phyloP scores from a whole-genome alignment of 2,797 vertebrate species.

The Bufotes viridis region DNA sequence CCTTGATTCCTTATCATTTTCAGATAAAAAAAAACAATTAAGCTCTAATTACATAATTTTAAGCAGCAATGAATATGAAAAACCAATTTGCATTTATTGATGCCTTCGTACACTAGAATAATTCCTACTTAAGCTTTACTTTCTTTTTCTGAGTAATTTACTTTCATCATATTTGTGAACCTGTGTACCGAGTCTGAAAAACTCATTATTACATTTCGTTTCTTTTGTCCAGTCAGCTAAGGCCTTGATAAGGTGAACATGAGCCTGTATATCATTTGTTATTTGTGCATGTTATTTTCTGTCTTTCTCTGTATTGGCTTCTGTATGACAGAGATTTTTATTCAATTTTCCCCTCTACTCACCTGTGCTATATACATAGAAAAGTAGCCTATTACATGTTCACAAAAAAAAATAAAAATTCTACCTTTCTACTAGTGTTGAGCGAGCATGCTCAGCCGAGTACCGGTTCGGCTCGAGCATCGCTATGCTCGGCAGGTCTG shows the following conservation, averaged over 20 bases:
- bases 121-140: conserved; percentile 30
- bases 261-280: neutral
- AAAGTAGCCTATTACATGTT: neutral
- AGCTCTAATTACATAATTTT: conserved; percentile 22
- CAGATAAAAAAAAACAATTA: conserved; percentile 33
- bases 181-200: conserved; percentile 16
- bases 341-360: neutral
- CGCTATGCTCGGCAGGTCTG: no score
- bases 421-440: neutral
- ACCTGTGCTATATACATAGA: neutral
- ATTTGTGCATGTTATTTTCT: neutral
- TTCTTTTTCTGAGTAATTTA: conserved; percentile 27
- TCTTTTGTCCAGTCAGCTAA: neutral
- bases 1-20: conserved; percentile 35
- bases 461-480: no score
- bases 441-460: no score
- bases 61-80: conserved; percentile 36
- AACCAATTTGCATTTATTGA: conserved; percentile 35
- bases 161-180: conserved; percentile 15
- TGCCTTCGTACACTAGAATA: conserved; percentile 19
- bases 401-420: neutral
- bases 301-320: neutral
- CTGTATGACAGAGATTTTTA: neutral
- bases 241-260: neutral
- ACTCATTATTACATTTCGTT: conserved; percentile 21